Evolutionary conservation across 2,888 invertebrate species (phyloP), one percentile per base, ranked within the genome.

Genomic region (Linnaemya vulpina): DNA sequence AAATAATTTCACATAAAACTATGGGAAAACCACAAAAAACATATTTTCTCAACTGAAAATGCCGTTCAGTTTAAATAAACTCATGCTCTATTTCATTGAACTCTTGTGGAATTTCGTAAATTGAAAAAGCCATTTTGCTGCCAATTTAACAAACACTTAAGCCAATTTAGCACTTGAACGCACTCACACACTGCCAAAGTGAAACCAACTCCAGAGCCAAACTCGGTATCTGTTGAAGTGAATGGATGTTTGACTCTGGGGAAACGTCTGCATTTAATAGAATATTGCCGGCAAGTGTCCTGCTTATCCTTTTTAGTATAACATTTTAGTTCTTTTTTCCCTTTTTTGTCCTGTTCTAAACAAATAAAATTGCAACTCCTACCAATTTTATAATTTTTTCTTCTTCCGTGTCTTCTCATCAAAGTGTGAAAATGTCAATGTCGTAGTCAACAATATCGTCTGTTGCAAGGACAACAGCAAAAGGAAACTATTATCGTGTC

Each of bases 41-140:
- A 17, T 3, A 51, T 15, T 22, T 15, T 15, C 25, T 13, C 43
- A 38, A 30, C 63, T 17, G 17, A 25, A 71, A 58, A n/a, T 40
- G 1, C 43, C 58, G 17, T 58, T 43, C 5, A 40, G 10, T 67
- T 13, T 17, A 49, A 43, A 30, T 9, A 53, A 78, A 53, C 11
- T 17, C 46, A 53, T 20, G 30, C 30, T 46, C 9, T 30, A 15
- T 30, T 43, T 25, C 60, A 35, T 74, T 60, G 15, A 74, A n/a
- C 60, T 51, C 10, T 9, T 51, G 30, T 11, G 1, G 25, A 79
- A 88, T 88, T 88, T 87, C 88, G n/a, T 83, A 88, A 91, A 91
- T 91, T 90, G 91, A 90, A 91, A 90, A 91, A 90, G 90, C 89
- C 91, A 91, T 91, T 91, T 91, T 91, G 91, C 91, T 91, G 91